Base-by-base conservation (phyloP, 1,140 invertebrate species). In the Streblospio benedicti region DNA sequence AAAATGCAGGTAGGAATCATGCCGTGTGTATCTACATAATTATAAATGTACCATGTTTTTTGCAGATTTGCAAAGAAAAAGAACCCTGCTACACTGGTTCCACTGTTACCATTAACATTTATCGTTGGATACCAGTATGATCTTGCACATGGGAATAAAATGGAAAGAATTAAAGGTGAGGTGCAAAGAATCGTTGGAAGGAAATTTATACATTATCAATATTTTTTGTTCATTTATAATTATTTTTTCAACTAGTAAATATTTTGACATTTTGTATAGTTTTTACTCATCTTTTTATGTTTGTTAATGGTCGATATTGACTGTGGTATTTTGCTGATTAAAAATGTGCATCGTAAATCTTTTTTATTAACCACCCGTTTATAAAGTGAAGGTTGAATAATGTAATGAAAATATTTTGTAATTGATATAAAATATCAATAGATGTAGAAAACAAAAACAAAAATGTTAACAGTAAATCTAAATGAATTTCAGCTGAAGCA, bases 91-190 rank as follows among this genome's bases (percentile, higher is more conserved):
- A 76, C 82, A 5, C 70, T 89, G 63, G 76, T 80, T 31, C 86
- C 87, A 4, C 71, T 88, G 59, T 71, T 83, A 32, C 86, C 87
- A 4, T 75, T 90, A 25, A 84, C 84, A 1, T 89, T 88, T 75
- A 72, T 86, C 9, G 74, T 86, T 57, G 82, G 82, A 0, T 90
- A 89, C 73, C 85, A 88, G 70, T 83, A 83, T 68, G 87, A 89
- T 75, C 76, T 87, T 69, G 85, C 84, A 12, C 88, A 89, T 76
- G 86, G 87, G 57, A 86, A 82, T 57, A 90, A 90, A 77, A 66
- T 88, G 54, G 81, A 85, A 67, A 80, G 87, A 67, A 87, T 89
- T 57, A 81, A 83, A 82, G 82, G 86, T 88, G 74, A 76, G 76
- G n/a, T n/a, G n/a, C n/a, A n/a, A n/a, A n/a, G n/a, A n/a, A n/a